Base-by-base conservation (phyloP, 2,888 invertebrate species). In the Oasisia sp. region DNA sequence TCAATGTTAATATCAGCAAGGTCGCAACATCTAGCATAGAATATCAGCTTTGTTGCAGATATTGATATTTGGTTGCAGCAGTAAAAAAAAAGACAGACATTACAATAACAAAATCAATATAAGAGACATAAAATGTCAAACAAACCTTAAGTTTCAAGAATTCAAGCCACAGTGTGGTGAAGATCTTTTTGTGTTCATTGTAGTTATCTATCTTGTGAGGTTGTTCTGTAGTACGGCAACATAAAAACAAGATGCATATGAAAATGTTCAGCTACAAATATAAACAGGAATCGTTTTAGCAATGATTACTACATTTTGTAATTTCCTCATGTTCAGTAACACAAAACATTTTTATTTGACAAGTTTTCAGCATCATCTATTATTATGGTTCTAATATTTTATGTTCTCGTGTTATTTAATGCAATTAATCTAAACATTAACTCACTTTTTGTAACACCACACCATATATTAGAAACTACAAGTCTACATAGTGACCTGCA, bases 141-240 rank as follows among this genome's bases (percentile, higher is more conserved):
- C 90, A 90, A 92, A 96, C 96, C 94, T 95, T 94, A 74, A 93
- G 93, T 91, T 94, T 93, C 27, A 96, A 94, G 93, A 95, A 96
- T 91, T 94, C 93, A 32, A 96, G 91, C 96, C 96, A 96, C 0
- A 95, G 92, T 45, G 92, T 93, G 11, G 95, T 94, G 93, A 95
- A 96, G 19, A 97, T 97, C 32, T 97, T 96, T 95, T 97, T 97
- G 50, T 97, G 97, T 91, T 97, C 97, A 91, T 92, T 93, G 89
- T 91, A 89, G n/a, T 74, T 56, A n/a, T 89, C 91, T 56, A 92
- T 91, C 91, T 94, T 94, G 89, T 92, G 90, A 74, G n/a, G 27
- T n/a, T 74, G 19, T 27, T 74, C 74, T 74, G 74, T 27, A 27
- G 74, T 19, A 2, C 27, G 2, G 8, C 0, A 74, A 74, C 50